These are phyloP conservation scores for Urocolius indicus DNA, from an alignment of 2,113 vertebrate species.

Conservation along the genomic window DNA sequence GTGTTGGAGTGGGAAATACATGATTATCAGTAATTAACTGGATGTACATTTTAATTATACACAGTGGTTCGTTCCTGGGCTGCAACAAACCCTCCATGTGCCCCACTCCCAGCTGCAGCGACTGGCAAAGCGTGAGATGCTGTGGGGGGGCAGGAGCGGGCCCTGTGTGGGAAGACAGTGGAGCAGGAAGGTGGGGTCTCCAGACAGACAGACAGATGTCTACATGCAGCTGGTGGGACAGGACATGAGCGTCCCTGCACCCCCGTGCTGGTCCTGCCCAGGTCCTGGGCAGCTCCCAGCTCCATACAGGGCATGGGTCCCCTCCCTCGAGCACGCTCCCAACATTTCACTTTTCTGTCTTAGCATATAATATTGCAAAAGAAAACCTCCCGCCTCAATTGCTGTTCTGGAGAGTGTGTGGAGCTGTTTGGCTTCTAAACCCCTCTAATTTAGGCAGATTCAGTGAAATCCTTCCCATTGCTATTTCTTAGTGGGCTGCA, in stretches of 20 bases:
- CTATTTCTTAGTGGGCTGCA: not conserved
- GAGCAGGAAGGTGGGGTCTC: too few relatives aligned
- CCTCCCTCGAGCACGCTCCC: not conserved
- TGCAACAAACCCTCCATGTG: not conserved
- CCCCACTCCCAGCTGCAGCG: not conserved
- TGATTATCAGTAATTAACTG: not conserved
- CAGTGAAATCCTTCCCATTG: not conserved
- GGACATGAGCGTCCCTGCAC: rapidly evolving
- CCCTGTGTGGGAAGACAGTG: too few relatives aligned
- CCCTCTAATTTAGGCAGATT: not conserved
- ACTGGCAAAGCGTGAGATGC: rapidly evolving
- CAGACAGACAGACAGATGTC: rapidly evolving
- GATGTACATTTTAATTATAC: not conserved
- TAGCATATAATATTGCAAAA: rapidly evolving
- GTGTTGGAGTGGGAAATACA: not conserved
- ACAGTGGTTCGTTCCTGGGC: not conserved
- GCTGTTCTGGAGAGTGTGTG: not conserved
- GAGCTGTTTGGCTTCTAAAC: not conserved
- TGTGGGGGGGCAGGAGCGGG: not conserved
- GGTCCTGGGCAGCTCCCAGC: too few relatives aligned
- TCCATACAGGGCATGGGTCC: rapidly evolving
- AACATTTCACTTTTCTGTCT: not conserved
- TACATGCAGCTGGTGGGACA: rapidly evolving
- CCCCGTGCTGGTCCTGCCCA: not conserved
- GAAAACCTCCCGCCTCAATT: not conserved